Percentiles rank a stretch among this genome's conserved stretches.
Conservation (phyloP, 1,140 invertebrate genomes). For the Megalopta genalis region DNA sequence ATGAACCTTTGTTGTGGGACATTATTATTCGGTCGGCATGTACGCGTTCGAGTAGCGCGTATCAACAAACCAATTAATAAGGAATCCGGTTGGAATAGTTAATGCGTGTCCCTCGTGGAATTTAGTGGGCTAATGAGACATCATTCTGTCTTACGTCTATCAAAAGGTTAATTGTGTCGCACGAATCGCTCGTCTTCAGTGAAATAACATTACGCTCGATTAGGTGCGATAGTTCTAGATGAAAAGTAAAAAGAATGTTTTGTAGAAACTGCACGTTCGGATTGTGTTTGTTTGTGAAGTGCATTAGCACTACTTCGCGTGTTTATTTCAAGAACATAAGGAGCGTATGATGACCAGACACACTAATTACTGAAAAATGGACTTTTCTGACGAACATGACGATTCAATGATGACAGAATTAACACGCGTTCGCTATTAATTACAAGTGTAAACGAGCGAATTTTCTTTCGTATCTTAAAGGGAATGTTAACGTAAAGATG, state of each 20-base stretch:
- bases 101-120: constrained; percentile 13
- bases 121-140: not conserved
- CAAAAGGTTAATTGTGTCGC: not conserved
- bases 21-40: constrained; percentile 45
- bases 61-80: constrained; percentile 42
- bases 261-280: not conserved
- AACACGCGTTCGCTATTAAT: not conserved
- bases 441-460: not conserved
- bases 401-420: not conserved
- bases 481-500: not conserved
- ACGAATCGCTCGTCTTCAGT: not conserved
- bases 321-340: not conserved
- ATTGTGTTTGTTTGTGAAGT: not conserved
- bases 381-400: not conserved
- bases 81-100: constrained; percentile 24
- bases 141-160: not conserved
- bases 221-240: too few relatives aligned
- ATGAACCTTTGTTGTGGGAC: not conserved
- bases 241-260: not conserved
- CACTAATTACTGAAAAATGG: not conserved
- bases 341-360: not conserved
- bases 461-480: not conserved
- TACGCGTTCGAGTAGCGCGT: constrained; percentile 12
- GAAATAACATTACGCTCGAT: not conserved
- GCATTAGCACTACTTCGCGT: too few relatives aligned